Evolutionary conservation across 2,113 vertebrate species (phyloP), one percentile per base, ranked within the genome.

Genomic region (Leptobrachium ailaonicum): DNA sequence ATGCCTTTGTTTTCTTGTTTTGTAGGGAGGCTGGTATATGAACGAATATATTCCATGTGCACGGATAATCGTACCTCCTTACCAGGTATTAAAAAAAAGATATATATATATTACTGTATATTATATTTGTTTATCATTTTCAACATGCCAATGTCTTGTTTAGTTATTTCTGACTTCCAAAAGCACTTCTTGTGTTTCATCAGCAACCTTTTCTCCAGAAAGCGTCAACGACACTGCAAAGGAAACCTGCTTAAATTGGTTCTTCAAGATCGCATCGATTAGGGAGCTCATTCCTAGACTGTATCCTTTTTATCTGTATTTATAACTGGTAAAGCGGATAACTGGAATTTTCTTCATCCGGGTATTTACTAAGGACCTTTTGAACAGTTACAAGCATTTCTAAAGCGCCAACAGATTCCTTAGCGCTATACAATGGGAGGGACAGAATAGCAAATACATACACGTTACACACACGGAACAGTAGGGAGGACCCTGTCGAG

Each of bases 201-300:
- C 91, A 99, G 97, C 96, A 80, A 90, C 93, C 20, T 96, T 99
- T 86, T 93, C 94, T 63, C 94, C 94, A 3, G 97, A 98, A 4
- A 91, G 92, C 6, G 95, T 98, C 66, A 97, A 95, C 0, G 98
- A 99, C 88, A 97, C 95, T 0, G 98, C 97, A 45, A 99, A 97
- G 84, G 98, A 99, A 90, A 99, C 97, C 1, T 99, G 98, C 75
- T 92, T 99, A 67, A 99, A 99, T 91, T 99, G 98, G 98, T 99
- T 99, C 91, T 99, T 98, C 90, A 99, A 99, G 91, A 97, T 98
- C 67, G 98, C 97, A 82, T 98, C 98, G 82, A 99, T 99, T 88
- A 92, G 98, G 88, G 97, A 99, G 82, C 96, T 99, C 72, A 92
- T 98, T 86, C 96, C 97, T 6, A 90, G 98, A 90, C 89, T 99